Conservation (phyloP, 2,797 vertebrate genomes). For the Malacoraja senta region DNA sequence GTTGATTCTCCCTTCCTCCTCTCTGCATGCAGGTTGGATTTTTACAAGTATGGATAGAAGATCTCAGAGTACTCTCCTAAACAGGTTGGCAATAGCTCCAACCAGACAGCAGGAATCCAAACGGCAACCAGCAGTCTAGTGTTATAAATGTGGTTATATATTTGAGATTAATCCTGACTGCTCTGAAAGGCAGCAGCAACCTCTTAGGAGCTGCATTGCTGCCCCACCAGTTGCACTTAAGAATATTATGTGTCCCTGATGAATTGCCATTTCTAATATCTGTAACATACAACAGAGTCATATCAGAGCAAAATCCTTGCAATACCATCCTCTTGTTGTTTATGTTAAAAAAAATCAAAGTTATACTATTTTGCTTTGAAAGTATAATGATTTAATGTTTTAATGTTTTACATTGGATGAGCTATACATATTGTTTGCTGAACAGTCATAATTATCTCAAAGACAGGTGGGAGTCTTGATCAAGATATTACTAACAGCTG, state of each 20-base stretch:
- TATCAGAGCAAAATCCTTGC: not conserved
- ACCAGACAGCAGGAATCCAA: not conserved
- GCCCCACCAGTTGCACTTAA: not conserved
- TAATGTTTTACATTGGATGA: not conserved
- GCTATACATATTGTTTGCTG: not conserved
- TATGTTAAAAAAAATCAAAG: not conserved
- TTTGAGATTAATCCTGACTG: not conserved
- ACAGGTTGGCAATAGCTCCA: not conserved
- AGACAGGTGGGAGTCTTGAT: not conserved
- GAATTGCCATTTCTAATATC: not conserved
- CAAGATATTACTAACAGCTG: not conserved
- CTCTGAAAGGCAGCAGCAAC: not conserved
- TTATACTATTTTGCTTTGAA: not conserved
- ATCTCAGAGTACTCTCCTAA: not conserved
- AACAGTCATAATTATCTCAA: not conserved
- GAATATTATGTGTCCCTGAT: not conserved
- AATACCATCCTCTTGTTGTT: not conserved
- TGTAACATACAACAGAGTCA: not conserved
- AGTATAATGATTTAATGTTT: no score
- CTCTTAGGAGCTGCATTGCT: not conserved
- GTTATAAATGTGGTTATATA: no score
- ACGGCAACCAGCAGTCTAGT: not conserved
- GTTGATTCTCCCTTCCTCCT: not conserved
- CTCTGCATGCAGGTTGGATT: not conserved
- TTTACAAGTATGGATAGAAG: not conserved